A percentile compares a stretch with the other conserved stretches of the same genome.
phyloP scores from a whole-genome alignment of 2,888 invertebrate species.

The Synanthedon formicaeformis region DNA sequence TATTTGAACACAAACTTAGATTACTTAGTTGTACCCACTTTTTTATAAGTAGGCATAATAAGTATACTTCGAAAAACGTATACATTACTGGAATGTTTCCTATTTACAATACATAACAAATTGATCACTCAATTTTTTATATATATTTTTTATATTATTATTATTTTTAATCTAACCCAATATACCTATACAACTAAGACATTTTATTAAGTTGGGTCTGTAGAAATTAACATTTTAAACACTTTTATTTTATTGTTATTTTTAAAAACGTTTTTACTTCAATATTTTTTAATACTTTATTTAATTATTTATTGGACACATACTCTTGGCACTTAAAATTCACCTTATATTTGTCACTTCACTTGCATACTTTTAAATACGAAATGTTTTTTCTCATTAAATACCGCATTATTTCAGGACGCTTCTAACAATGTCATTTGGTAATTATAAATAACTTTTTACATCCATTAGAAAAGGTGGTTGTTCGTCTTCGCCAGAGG shows the following conservation, averaged over 20 bases:
- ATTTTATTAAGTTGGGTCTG: neutral
- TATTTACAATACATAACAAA: slow-evolving; percentile 33
- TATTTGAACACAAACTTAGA: neutral
- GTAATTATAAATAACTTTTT: slow-evolving; percentile 6
- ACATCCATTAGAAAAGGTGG: slow-evolving; percentile 73
- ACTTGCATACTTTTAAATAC: too few relatives aligned
- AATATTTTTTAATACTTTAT: slow-evolving; percentile 32
- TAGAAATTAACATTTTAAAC: neutral
- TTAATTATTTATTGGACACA: slow-evolving; percentile 7
- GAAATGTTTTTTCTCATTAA: too few relatives aligned
- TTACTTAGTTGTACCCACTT: neutral
- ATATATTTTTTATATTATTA: slow-evolving; percentile 4
- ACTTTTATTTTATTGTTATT: slow-evolving; percentile 15
- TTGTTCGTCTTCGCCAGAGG: slow-evolving; percentile 72
- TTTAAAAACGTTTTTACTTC: slow-evolving; percentile 21
- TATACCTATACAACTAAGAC: too few relatives aligned
- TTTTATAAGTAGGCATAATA: neutral
- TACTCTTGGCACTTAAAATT: too few relatives aligned
- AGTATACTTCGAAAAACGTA: slow-evolving; percentile 41
- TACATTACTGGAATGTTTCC: slow-evolving; percentile 46
- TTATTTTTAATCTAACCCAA: neutral
- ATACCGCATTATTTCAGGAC: too few relatives aligned
- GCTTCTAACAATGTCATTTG: too few relatives aligned
- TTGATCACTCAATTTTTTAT: slow-evolving; percentile 26
- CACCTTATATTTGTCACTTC: too few relatives aligned